phyloP scores from a whole-genome alignment of 2,113 vertebrate genomes.

The Mobula birostris region DNA sequence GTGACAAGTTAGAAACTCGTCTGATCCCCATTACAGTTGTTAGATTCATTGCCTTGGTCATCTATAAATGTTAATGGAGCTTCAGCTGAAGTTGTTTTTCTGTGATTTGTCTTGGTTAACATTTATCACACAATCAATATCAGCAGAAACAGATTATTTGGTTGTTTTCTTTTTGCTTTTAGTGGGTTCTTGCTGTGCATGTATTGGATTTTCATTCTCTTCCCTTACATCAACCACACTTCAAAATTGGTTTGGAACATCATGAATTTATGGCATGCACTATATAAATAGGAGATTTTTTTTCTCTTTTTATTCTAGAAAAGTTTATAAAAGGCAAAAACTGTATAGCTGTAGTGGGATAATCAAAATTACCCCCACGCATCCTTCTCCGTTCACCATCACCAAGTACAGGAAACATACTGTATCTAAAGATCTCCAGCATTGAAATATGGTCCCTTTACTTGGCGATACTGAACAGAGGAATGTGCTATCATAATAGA shows the following conservation, averaged over 20 bases:
- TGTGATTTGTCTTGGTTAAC: conserved; percentile 3
- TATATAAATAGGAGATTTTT: background rate
- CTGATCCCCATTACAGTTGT: background rate
- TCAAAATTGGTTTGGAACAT: background rate
- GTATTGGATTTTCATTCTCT: background rate
- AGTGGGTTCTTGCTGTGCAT: background rate
- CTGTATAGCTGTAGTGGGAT: background rate
- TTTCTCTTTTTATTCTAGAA: background rate
- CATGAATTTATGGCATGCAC: background rate
- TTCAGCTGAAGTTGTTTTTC: background rate
- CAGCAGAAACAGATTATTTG: background rate
- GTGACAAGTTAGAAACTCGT: background rate
- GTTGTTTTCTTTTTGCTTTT: background rate
- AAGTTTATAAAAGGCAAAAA: background rate
- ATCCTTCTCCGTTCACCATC: background rate
- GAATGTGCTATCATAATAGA: background rate
- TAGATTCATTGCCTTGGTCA: background rate
- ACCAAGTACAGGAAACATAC: no score
- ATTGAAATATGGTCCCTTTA: background rate
- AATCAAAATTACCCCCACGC: background rate
- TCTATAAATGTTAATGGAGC: conserved; percentile 22
- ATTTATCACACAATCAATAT: background rate
- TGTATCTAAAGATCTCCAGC: no score
- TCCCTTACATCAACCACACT: background rate
- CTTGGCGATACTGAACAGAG: background rate